A percentile compares a stretch with the other conserved stretches of the same genome.
phyloP scores from a whole-genome alignment of 2,113 vertebrate genomes.

The Rhinopomastus cyanomelas region DNA sequence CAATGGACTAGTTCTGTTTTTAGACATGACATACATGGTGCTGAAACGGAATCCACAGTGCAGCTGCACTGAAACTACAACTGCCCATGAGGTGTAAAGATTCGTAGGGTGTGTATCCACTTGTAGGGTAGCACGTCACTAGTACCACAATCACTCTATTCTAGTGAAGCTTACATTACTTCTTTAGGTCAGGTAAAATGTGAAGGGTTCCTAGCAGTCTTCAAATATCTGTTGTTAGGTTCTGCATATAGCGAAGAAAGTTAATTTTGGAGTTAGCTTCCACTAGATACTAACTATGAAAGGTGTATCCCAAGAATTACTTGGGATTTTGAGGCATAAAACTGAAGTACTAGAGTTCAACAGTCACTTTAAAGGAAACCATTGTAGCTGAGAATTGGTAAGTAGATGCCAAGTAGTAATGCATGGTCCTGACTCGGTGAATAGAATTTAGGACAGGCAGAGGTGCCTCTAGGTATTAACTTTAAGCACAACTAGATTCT shows the following conservation, averaged over 20 bases:
- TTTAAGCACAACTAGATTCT: neutral
- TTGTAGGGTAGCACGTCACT: no score
- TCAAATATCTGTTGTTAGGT: neutral
- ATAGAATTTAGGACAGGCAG: neutral
- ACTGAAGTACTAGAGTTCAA: neutral
- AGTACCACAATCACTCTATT: neutral
- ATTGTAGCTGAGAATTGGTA: neutral
- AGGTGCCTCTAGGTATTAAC: neutral
- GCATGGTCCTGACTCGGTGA: neutral
- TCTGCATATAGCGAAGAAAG: neutral
- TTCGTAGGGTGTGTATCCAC: rapidly evolving
- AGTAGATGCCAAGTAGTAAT: neutral
- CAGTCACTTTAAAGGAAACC: neutral
- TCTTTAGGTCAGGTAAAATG: neutral
- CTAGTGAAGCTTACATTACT: neutral
- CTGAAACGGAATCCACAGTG: neutral
- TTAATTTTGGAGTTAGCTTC: neutral
- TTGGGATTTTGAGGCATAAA: neutral
- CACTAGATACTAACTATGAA: neutral
- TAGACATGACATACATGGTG: neutral
- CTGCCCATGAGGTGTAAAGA: neutral
- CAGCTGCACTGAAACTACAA: neutral
- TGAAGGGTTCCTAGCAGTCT: neutral
- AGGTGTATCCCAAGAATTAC: neutral
- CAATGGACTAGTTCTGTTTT: neutral